Conservation (phyloP, 2,888 invertebrate genomes). For the Callimorpha dominula region DNA sequence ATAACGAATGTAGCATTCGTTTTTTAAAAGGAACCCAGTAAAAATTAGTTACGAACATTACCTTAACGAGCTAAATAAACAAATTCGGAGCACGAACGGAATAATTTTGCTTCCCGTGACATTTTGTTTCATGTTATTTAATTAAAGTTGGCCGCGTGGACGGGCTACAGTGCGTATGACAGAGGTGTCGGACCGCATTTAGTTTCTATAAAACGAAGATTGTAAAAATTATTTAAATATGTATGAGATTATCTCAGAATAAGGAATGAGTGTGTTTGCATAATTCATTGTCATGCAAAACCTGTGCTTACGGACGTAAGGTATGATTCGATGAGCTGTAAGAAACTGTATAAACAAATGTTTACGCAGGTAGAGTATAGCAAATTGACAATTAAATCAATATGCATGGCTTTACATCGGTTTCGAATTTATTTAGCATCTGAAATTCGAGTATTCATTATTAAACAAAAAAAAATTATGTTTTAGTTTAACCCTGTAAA, state of each 20-base stretch:
- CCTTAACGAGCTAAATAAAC: conserved; percentile 9
- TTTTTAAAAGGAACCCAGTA: background rate
- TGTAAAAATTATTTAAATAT: background rate
- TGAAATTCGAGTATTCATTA: too few relatives aligned
- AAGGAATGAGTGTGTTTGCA: background rate
- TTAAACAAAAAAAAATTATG: too few relatives aligned
- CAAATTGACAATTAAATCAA: too few relatives aligned
- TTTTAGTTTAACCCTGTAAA: too few relatives aligned
- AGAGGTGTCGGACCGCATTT: background rate
- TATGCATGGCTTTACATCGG: too few relatives aligned
- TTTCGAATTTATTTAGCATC: too few relatives aligned
- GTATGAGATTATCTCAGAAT: background rate
- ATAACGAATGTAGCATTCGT: background rate
- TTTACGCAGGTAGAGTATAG: too few relatives aligned
- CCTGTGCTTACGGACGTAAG: too few relatives aligned
- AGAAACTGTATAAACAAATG: too few relatives aligned
- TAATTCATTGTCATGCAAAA: background rate
- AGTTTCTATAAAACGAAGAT: background rate
- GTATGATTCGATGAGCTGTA: too few relatives aligned
- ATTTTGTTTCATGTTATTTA: conserved; percentile 12
- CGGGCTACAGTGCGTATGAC: background rate
- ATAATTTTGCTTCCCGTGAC: conserved; percentile 10
- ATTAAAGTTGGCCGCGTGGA: conserved; percentile 9
- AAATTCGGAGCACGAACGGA: conserved; percentile 5
- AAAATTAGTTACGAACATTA: conserved; percentile 1